phyloP scores from a whole-genome alignment of 2,797 vertebrate species.

The Silurus aristotelis region DNA sequence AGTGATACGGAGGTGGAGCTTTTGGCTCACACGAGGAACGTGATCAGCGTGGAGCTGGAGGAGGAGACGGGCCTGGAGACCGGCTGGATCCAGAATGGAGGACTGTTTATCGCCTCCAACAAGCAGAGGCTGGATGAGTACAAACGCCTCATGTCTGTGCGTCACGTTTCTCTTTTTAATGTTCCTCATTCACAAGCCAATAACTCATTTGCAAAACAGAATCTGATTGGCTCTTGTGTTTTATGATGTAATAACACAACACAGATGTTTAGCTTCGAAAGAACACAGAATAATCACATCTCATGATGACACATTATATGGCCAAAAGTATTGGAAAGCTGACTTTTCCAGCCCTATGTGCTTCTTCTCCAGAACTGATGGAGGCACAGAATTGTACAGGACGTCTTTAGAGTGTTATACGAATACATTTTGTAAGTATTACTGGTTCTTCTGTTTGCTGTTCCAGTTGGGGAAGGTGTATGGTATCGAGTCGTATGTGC shows the following conservation, averaged over 20 bases:
- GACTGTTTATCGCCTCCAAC: conserved; percentile 95
- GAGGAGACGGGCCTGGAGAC: conserved; percentile 91
- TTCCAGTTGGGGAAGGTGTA: conserved; percentile 89
- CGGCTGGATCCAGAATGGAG: conserved; percentile 95
- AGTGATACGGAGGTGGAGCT: conserved; percentile 96
- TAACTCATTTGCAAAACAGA: background rate
- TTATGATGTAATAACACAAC: background rate
- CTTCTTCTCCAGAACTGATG: too few species aligned
- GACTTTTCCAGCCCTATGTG: too few species aligned
- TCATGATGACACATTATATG: too few species aligned
- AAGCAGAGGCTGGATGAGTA: conserved; percentile 95
- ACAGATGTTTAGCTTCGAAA: background rate
- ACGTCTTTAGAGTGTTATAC: too few species aligned
- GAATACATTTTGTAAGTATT: too few species aligned
- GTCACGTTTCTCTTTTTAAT: conserved; percentile 37
- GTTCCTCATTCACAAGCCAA: too few species aligned
- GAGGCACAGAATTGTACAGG: too few species aligned
- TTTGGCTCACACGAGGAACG: conserved; percentile 85
- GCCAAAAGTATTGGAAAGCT: too few species aligned
- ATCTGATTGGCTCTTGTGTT: conserved; percentile 10
- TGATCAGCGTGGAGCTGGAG: conserved; percentile 87
- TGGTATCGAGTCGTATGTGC: conserved; percentile 89
- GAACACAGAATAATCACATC: background rate
- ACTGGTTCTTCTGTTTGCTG: background rate
- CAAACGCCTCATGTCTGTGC: conserved; percentile 95